A percentile compares a stretch with the other conserved stretches of the same genome.
phyloP scores from a whole-genome alignment of 1,140 invertebrate species.

The Caenorhabditis latens region DNA sequence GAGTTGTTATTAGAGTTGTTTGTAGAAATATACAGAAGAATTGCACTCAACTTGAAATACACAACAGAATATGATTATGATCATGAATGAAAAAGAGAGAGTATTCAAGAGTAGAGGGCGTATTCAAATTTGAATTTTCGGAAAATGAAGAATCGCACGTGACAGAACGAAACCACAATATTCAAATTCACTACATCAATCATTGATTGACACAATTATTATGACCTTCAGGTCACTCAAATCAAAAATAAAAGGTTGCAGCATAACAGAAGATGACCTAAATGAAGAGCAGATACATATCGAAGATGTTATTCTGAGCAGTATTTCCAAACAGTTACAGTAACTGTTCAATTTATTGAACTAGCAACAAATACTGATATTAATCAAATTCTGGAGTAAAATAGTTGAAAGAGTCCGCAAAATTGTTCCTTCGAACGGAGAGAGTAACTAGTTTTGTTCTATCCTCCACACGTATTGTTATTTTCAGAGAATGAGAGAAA shows the following conservation, averaged over 20 bases:
- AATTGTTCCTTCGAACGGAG: neutral
- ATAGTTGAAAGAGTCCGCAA: no score
- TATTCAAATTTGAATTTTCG: constrained; percentile 36
- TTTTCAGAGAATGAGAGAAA: constrained; percentile 5
- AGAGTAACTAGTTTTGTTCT: neutral
- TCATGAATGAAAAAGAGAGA: neutral
- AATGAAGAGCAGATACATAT: no score
- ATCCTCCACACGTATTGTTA: neutral
- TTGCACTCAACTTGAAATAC: constrained; percentile 35
- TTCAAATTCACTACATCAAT: neutral
- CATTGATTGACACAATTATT: neutral
- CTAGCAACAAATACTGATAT: no score
- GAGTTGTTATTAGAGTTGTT: neutral
- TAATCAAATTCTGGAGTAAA: no score
- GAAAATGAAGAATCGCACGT: neutral
- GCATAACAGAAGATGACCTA: no score
- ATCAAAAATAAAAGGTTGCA: no score
- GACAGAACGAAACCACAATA: neutral
- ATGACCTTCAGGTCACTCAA: neutral
- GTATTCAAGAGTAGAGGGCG: neutral
- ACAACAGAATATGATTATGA: constrained; percentile 42
- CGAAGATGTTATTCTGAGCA: no score
- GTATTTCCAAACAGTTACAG: no score
- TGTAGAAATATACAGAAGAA: neutral
- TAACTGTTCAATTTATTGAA: no score